Evolutionary conservation across 1,140 invertebrate genomes (phyloP), one percentile per base, ranked within the genome.

Genomic region (Eurytemora carolleeae): DNA sequence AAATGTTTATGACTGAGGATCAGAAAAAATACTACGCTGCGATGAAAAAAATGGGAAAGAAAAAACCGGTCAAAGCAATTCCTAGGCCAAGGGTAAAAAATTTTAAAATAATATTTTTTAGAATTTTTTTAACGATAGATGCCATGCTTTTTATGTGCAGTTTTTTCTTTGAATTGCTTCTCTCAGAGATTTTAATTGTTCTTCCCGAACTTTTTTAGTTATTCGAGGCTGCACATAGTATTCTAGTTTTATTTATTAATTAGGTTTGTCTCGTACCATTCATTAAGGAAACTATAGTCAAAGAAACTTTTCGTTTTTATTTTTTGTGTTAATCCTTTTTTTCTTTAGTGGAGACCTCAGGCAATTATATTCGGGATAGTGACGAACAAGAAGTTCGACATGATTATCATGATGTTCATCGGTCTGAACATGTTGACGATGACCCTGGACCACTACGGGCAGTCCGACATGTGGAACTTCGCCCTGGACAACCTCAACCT

Each of bases 21-120:
- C 94, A 98, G 76, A 98, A 97, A 80, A 98, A 97, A 77, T 98
- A 98, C 75, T 98, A 97, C 77, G 95, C 94, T 75, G 93, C 93
- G 59, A 98, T 98, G 94, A 98, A 98, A 75, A 95, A 96, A 76
- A 96, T 98, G 90, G 88, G 90, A 66, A 91, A 86, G 31, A 97
- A 96, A 74, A 92, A 95, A 75, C 94, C 93, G 52, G 79, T 94
- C 70, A 98, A 98, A 79, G 91, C 93, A 64, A 95, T 93, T 73
- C 92, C 93, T 66, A 82, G 90, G 73, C 93, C 94, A 67, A 88
- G 83, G 79, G 88, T 93, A 79, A 78, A 71, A 71, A 44, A 59
- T 55, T 61, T 64, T 63, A 19, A 57, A 22, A 55, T 20, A 62
- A 63, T 20, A 57, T 59, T 58, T 21, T 56, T 55, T 58, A 60